phyloP scores from a whole-genome alignment of 2,888 invertebrate genomes.

The Hemithea aestivaria region DNA sequence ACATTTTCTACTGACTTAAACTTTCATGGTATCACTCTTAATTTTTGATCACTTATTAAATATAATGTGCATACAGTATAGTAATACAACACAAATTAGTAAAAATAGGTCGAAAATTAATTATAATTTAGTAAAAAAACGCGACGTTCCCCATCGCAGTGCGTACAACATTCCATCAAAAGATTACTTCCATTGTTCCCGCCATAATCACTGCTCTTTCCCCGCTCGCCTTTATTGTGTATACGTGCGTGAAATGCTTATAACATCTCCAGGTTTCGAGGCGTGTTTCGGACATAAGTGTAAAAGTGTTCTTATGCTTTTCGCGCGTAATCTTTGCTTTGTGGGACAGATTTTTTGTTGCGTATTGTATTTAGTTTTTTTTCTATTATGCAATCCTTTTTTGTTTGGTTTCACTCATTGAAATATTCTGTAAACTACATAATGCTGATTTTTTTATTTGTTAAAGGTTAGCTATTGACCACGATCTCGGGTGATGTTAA shows the following conservation, averaged over 20 bases:
- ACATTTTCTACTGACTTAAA: too few species aligned
- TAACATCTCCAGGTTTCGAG: slow-evolving; percentile 30
- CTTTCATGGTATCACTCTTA: too few species aligned
- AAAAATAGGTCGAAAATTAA: neutral
- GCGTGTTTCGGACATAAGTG: slow-evolving; percentile 11
- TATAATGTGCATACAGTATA: too few species aligned
- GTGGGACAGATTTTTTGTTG: slow-evolving; percentile 8
- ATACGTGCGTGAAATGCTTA: slow-evolving; percentile 41
- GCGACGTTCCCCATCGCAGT: slow-evolving; percentile 25
- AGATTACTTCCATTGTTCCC: slow-evolving; percentile 30
- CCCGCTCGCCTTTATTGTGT: slow-evolving; percentile 26
- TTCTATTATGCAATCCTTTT: too few species aligned
- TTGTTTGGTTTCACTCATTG: too few species aligned
- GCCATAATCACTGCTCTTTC: slow-evolving; percentile 24
- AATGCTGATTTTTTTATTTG: too few species aligned
- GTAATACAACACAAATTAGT: too few species aligned
- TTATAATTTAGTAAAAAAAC: slow-evolving; percentile 5
- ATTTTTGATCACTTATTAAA: too few species aligned
- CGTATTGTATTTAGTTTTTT: slow-evolving; percentile 4
- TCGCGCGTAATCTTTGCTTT: slow-evolving; percentile 11
- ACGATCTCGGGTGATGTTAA: too few species aligned
- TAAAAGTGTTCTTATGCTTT: slow-evolving; percentile 5
- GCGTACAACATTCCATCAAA: slow-evolving; percentile 29
- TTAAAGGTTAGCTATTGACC: too few species aligned
- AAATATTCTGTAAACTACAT: too few species aligned